Conservation (phyloP, 2,888 invertebrate species). For the Megamerina dolium region DNA sequence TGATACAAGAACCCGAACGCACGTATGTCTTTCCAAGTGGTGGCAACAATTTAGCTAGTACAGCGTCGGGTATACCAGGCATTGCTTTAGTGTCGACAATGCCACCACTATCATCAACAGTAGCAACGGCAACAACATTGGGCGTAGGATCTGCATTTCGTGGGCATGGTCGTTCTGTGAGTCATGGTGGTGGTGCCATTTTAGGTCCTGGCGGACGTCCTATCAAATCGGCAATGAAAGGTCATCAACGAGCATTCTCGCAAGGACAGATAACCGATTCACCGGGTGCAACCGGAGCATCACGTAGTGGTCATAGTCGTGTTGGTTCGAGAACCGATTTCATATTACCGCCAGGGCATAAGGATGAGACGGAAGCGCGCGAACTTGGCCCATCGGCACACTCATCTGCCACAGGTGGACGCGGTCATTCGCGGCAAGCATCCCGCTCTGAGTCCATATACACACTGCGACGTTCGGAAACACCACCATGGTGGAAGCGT, state of each 20-base stretch:
- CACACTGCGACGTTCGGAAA: slow-evolving; percentile 70
- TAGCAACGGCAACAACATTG: slow-evolving; percentile 10
- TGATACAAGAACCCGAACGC: slow-evolving; percentile 44
- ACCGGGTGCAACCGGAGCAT: slow-evolving; percentile 37
- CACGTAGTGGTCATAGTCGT: slow-evolving; percentile 67
- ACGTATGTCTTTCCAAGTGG: slow-evolving; percentile 46
- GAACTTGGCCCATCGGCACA: slow-evolving; percentile 47
- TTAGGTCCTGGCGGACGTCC: slow-evolving; percentile 56
- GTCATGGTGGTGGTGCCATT: slow-evolving; percentile 69
- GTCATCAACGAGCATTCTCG: slow-evolving; percentile 79
- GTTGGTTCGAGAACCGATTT: slow-evolving; percentile 84
- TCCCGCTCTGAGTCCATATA: slow-evolving; percentile 86
- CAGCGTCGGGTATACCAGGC: slow-evolving; percentile 30
- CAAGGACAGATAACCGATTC: slow-evolving; percentile 77
- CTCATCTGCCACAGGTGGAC: slow-evolving; percentile 50
- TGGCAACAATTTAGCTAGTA: slow-evolving; percentile 26
- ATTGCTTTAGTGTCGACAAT: slow-evolving; percentile 22
- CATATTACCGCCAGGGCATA: slow-evolving; percentile 79
- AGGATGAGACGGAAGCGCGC: slow-evolving; percentile 67
- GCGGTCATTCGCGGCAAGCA: slow-evolving; percentile 79
- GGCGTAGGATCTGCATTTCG: slow-evolving; percentile 29
- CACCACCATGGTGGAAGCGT: slow-evolving; percentile 67
- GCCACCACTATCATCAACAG: not conserved
- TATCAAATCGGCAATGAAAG: slow-evolving; percentile 65
- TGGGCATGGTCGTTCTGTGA: slow-evolving; percentile 75